Evolutionary conservation across 2,113 vertebrate species (phyloP).

Genomic region (Pachyramphus minor): DNA sequence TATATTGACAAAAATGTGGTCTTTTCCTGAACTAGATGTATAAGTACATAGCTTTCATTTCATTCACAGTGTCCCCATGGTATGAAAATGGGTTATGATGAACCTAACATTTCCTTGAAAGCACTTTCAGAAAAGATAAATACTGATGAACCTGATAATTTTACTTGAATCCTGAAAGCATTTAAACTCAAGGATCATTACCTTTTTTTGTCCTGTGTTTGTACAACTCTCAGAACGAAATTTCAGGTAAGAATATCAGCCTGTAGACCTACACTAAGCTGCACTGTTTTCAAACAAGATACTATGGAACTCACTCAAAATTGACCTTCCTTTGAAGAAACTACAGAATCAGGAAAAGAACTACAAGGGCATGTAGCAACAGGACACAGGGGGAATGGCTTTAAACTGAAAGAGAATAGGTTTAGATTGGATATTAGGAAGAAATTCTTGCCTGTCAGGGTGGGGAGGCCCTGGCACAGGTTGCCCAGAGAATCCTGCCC

Average conservation of each 20-base stretch:
- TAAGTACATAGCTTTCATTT: not conserved
- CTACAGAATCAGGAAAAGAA: not conserved
- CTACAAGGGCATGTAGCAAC: not conserved
- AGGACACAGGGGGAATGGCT: too few relatives aligned
- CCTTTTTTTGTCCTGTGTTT: not conserved
- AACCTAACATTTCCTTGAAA: not conserved
- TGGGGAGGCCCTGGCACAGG: not conserved
- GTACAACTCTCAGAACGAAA: not conserved
- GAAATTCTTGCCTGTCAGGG: not conserved
- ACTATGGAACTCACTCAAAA: not conserved
- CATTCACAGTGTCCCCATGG: not conserved
- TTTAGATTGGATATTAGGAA: not conserved
- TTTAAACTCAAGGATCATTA: not conserved
- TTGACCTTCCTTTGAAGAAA: not conserved
- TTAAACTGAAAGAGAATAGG: not conserved
- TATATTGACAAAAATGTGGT: not conserved
- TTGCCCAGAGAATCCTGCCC: not conserved
- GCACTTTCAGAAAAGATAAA: not conserved
- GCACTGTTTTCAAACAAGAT: not conserved
- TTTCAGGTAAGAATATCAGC: not conserved
- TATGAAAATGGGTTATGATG: not conserved
- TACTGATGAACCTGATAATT: not conserved
- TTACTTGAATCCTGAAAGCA: not conserved
- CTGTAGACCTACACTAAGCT: not conserved
- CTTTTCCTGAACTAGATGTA: not conserved